Conservation (phyloP, 1,140 invertebrate genomes). For the Pseudomyrmex flavicornis region DNA sequence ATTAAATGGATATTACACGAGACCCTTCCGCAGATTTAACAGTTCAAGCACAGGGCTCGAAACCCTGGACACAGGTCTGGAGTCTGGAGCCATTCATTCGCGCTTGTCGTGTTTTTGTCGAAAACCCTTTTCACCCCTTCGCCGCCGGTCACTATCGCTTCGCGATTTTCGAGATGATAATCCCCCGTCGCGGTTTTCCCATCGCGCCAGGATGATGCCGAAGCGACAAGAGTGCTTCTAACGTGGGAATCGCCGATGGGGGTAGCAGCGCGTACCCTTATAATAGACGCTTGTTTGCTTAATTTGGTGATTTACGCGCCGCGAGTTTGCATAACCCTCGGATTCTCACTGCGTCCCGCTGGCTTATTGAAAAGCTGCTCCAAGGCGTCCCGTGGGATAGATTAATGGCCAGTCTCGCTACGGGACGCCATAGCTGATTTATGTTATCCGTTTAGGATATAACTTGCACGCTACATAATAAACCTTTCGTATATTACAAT, state of each 20-base stretch:
- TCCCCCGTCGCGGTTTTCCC: constrained; percentile 52
- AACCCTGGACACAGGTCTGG: neutral
- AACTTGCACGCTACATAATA: neutral
- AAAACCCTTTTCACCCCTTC: neutral
- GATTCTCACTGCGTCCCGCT: constrained; percentile 39
- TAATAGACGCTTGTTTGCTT: constrained; percentile 56
- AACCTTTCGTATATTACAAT: neutral
- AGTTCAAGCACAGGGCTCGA: neutral
- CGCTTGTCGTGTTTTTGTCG: constrained; percentile 33
- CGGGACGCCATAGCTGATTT: constrained; percentile 12
- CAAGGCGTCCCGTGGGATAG: constrained; percentile 31
- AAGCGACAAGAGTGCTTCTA: constrained; percentile 8
- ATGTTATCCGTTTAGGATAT: constrained; percentile 1
- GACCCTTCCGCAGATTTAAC: neutral
- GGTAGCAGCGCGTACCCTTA: constrained; percentile 28
- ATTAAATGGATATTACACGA: too few species aligned
- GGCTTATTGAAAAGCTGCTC: constrained; percentile 48
- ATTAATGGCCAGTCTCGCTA: constrained; percentile 29
- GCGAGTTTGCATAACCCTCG: constrained; percentile 44
- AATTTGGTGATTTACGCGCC: constrained; percentile 58
- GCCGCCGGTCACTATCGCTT: neutral
- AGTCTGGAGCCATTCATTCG: neutral
- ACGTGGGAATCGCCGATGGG: constrained; percentile 53
- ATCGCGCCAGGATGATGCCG: constrained; percentile 16
- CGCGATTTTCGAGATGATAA: constrained; percentile 55